Percentiles rank a stretch among this genome's conserved stretches.
These are phyloP conservation scores for Leptopilina myrica DNA, from an alignment of 2,888 invertebrate genomes.

Conservation along the genomic window DNA sequence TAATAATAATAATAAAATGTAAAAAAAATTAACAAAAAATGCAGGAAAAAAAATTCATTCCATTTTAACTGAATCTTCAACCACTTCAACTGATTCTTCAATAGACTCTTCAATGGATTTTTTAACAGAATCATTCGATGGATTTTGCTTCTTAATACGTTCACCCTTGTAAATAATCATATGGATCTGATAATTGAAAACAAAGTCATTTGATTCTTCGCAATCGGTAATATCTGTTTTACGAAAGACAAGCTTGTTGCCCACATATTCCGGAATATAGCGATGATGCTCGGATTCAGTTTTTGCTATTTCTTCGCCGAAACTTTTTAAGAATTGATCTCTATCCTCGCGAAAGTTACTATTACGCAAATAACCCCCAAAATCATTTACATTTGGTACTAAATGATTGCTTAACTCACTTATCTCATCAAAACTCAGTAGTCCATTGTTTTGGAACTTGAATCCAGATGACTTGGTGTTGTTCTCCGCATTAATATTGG, in stretches of 20 bases:
- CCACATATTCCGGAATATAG: slow-evolving; percentile 54
- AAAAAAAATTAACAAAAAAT: not conserved
- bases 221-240: slow-evolving; percentile 37
- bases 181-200: slow-evolving; percentile 77
- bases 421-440: slow-evolving; percentile 60
- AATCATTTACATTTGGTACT: slow-evolving; percentile 57
- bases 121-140: slow-evolving; percentile 40
- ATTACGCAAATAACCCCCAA: slow-evolving; percentile 59
- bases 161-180: slow-evolving; percentile 79
- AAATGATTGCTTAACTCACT: slow-evolving; percentile 55
- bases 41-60: not conserved
- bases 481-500: not conserved
- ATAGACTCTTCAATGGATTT: not conserved
- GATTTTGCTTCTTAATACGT: slow-evolving; percentile 52
- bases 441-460: slow-evolving; percentile 46
- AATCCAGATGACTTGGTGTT: slow-evolving; percentile 7
- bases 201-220: slow-evolving; percentile 50
- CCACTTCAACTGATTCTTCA: not conserved
- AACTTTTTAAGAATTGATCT: slow-evolving; percentile 58
- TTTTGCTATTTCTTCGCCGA: slow-evolving; percentile 53
- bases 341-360: slow-evolving; percentile 58
- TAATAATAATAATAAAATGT: no score
- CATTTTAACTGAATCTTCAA: not conserved
- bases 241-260: slow-evolving; percentile 57
- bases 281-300: slow-evolving; percentile 43